Evolutionary conservation across 2,888 invertebrate species (phyloP), one percentile per base, ranked within the genome.

Genomic region (Eristalis tenax): DNA sequence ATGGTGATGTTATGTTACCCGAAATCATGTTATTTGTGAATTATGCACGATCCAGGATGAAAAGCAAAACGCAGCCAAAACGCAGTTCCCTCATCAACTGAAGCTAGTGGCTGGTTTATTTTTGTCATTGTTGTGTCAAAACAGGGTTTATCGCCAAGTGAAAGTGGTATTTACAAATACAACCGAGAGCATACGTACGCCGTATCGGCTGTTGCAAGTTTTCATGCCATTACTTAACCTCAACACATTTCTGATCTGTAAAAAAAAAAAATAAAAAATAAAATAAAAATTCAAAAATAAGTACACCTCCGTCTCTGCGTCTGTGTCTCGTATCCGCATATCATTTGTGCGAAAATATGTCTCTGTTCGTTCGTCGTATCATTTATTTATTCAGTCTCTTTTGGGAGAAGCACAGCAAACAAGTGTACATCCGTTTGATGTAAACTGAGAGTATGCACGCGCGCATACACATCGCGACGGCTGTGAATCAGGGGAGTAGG

Each of bases 81-180:
- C 1, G 3, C 40, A 40, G n/a, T 15, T 43, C 0, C 5, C 43
- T 43, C n/a, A 6, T 3, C 4, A 13, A 50, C 50, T 18, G 50
- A 18, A n/a, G 50, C 50, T 50, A 18, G 18, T 5, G 50, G n/a
- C 50, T 50, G 50, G 59, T 59, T 59, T 26, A 2, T 26, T 18
- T 59, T 22, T 57, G 18, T 23, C 2, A 1, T 22, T 57, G 57
- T 57, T 23, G 10, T 59, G 57, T 57, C 18, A 18, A 32, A 32
- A 69, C 15, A 10, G 2, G 28, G 57, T 40, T 64, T 65, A 40
- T 56, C 35, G 69, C 64, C 79, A 79, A 83, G 83, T 83, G 83
- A 83, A 83, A 83, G 83, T 83, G 70, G 22, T 79, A 68, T 69
- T 40, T 74, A 74, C 66, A 59, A 65, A 35, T 32, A 66, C 79